phyloP scores from a whole-genome alignment of 1,140 invertebrate genomes.

The Eulimnadia texana region DNA sequence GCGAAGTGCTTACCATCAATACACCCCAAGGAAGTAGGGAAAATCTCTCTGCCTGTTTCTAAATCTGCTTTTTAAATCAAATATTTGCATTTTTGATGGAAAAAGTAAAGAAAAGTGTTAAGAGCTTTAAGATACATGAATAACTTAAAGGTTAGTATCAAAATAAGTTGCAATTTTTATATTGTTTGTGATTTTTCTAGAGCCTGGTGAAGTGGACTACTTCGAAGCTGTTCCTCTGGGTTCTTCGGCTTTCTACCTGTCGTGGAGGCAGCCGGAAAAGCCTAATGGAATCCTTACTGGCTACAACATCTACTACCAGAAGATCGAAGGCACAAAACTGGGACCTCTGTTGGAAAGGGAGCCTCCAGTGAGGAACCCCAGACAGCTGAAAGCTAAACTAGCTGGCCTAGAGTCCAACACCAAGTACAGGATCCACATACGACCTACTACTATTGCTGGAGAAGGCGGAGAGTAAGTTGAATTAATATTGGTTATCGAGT shows the following conservation, averaged over 20 bases:
- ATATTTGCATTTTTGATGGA: background rate
- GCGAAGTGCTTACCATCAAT: slow-evolving; percentile 63
- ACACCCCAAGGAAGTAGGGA: slow-evolving; percentile 71
- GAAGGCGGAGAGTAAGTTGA: slow-evolving; percentile 53
- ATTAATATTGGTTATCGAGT: too few species aligned
- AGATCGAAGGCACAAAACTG: slow-evolving; percentile 55
- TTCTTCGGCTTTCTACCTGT: slow-evolving; percentile 69
- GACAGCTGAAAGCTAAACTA: slow-evolving; percentile 62
- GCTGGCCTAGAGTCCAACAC: slow-evolving; percentile 66
- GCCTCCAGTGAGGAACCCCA: slow-evolving; percentile 59
- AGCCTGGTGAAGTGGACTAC: slow-evolving; percentile 73
- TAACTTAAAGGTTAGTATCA: background rate
- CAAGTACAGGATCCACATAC: slow-evolving; percentile 65
- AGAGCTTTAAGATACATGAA: background rate
- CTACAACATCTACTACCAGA: slow-evolving; percentile 80
- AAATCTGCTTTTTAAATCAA: background rate
- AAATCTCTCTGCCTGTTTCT: background rate
- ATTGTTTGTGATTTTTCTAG: slow-evolving; percentile 28
- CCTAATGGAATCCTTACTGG: slow-evolving; percentile 85
- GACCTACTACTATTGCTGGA: slow-evolving; percentile 66
- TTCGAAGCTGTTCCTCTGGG: slow-evolving; percentile 71
- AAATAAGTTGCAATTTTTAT: background rate
- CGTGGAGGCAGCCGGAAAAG: slow-evolving; percentile 83
- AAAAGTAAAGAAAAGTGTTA: background rate
- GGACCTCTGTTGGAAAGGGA: slow-evolving; percentile 48